Conservation (phyloP, 2,888 invertebrate species). For the Sepiola atlantica region DNA sequence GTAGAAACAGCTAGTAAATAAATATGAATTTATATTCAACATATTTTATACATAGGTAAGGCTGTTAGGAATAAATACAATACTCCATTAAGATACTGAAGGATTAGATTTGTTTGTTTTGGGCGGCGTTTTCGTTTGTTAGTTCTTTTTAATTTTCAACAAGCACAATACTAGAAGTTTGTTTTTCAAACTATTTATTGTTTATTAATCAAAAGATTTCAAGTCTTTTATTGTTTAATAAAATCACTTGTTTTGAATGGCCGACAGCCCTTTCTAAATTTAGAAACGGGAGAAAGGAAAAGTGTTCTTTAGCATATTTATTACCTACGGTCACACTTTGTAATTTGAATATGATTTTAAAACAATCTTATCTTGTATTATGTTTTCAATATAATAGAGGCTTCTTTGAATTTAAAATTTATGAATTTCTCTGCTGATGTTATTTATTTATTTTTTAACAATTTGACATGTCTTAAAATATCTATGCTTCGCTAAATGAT, state of each 20-base stretch:
- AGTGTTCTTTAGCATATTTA: constrained; percentile 1
- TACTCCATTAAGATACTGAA: no score
- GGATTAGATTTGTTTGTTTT: no score
- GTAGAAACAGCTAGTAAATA: no score
- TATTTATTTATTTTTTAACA: background rate
- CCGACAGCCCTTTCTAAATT: background rate
- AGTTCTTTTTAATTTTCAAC: background rate
- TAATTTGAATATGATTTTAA: background rate
- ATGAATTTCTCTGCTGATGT: background rate
- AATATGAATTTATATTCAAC: no score
- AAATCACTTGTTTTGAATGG: background rate
- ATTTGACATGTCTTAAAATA: background rate
- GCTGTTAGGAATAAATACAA: no score
- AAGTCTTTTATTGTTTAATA: background rate
- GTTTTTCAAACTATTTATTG: background rate
- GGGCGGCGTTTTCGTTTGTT: no score
- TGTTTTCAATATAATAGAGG: background rate
- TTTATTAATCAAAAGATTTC: background rate
- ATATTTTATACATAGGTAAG: no score
- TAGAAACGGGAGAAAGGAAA: background rate
- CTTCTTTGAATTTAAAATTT: background rate
- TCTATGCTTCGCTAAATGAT: background rate
- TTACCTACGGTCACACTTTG: background rate
- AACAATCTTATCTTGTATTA: background rate
- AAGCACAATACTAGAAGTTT: background rate